These are phyloP conservation scores for Orthosia cruda DNA, from an alignment of 2,888 invertebrate species.

Conservation along the genomic window DNA sequence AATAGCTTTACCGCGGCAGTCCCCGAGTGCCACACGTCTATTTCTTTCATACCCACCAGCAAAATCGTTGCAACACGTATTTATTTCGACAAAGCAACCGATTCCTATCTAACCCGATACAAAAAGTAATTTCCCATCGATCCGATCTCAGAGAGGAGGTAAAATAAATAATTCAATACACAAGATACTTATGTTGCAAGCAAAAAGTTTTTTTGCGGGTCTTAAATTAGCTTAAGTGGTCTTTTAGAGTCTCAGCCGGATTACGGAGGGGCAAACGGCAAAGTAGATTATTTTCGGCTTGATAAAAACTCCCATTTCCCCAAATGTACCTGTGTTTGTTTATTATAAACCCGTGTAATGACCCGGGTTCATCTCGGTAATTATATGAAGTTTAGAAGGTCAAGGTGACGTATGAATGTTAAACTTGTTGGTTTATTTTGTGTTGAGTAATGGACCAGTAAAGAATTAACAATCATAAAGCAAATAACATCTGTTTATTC, in stretches of 20 bases:
- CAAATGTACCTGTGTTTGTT: constrained; percentile 51
- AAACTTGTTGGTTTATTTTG: not conserved
- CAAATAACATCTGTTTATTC: not conserved
- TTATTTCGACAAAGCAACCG: constrained; percentile 33
- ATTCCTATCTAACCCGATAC: constrained; percentile 49
- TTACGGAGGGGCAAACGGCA: constrained; percentile 52
- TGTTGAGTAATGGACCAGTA: not conserved
- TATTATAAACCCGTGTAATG: constrained; percentile 49
- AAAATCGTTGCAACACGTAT: constrained; percentile 4
- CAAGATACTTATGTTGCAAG: constrained; percentile 47
- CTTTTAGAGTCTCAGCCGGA: constrained; percentile 58
- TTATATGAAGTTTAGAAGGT: constrained; percentile 21
- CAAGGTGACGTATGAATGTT: constrained; percentile 10
- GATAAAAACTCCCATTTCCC: constrained; percentile 54
- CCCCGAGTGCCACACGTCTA: no score
- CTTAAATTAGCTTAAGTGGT: constrained; percentile 69
- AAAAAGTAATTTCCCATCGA: constrained; percentile 63
- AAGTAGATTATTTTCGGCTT: constrained; percentile 56
- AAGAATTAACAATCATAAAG: not conserved
- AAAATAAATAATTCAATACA: constrained; percentile 68
- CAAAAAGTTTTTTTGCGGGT: constrained; percentile 57
- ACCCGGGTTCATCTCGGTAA: constrained; percentile 23
- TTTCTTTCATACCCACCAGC: not conserved
- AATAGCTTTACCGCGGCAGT: no score
- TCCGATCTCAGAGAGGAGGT: constrained; percentile 28